Percentiles rank a stretch among this genome's conserved stretches.
These are phyloP conservation scores for Trematomus bernacchii DNA, from an alignment of 2,797 vertebrate genomes.

Conservation along the genomic window DNA sequence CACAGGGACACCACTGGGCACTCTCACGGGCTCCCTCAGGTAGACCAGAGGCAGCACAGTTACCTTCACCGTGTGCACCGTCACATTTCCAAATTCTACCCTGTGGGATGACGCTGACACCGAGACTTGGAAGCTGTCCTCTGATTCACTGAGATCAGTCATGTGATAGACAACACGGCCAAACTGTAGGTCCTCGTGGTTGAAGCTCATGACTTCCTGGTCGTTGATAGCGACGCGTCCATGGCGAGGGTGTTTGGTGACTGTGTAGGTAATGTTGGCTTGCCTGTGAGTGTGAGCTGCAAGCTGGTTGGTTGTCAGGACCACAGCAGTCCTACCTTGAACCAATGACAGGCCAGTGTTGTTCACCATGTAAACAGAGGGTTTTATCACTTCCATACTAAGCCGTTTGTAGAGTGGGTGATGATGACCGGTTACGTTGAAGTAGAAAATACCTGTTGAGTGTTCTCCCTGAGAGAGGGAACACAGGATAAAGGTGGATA, in stretches of 20 bases:
- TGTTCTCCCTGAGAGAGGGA: conserved; percentile 81
- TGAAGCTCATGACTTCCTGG: conserved; percentile 84
- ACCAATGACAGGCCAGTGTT: conserved; percentile 87
- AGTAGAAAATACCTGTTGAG: conserved; percentile 91
- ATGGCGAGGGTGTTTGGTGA: conserved; percentile 85
- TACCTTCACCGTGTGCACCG: conserved; percentile 85
- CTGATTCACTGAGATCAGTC: conserved; percentile 85
- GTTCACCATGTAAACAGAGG: conserved; percentile 87
- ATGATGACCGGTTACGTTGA: conserved; percentile 92
- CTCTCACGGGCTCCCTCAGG: conserved; percentile 78
- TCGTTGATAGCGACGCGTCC: conserved; percentile 87
- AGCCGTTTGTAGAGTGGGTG: conserved; percentile 91
- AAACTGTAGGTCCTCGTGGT: conserved; percentile 85
- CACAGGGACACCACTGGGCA: conserved; percentile 85
- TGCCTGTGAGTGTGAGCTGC: conserved; percentile 87
- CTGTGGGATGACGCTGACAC: conserved; percentile 83
- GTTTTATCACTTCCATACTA: conserved; percentile 88
- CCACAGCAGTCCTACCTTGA: conserved; percentile 86
- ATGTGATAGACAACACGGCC: conserved; percentile 89
- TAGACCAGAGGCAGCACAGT: conserved; percentile 85
- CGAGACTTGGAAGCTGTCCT: conserved; percentile 87
- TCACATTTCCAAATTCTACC: conserved; percentile 84
- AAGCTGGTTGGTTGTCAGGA: conserved; percentile 86
- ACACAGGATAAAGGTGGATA: not conserved
- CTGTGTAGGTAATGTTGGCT: conserved; percentile 85